phyloP scores from a whole-genome alignment of 2,888 invertebrate species.

The Erebia ligea region DNA sequence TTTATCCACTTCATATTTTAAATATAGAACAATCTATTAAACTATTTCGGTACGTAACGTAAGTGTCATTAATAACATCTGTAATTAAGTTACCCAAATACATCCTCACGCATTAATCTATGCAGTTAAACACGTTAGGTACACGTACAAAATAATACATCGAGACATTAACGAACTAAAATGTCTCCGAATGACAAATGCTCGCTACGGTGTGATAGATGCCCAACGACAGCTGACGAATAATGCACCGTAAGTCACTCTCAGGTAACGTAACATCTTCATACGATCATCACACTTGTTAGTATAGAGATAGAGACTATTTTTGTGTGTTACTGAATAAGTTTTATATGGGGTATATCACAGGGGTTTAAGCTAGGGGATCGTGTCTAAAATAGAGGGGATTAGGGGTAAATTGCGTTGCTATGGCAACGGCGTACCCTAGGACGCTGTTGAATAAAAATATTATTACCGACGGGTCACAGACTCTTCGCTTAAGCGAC shows the following conservation, averaged over 20 bases:
- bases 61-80: not conserved
- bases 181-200: slow-evolving; percentile 39
- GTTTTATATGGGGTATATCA: slow-evolving; percentile 37
- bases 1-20: not conserved
- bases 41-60: not conserved
- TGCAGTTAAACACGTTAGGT: slow-evolving; percentile 1
- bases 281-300: slow-evolving; percentile 47
- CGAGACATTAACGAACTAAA: slow-evolving; percentile 34
- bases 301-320: not conserved
- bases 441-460: slow-evolving; percentile 62
- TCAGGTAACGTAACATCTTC: slow-evolving; percentile 23
- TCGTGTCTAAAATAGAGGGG: slow-evolving; percentile 72
- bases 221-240: slow-evolving; percentile 42
- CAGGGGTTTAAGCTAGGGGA: slow-evolving; percentile 59
- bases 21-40: not conserved
- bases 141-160: slow-evolving; percentile 25
- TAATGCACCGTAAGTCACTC: slow-evolving; percentile 30
- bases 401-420: slow-evolving; percentile 71
- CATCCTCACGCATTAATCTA: slow-evolving; percentile 16
- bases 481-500: not conserved
- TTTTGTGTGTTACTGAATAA: slow-evolving; percentile 43
- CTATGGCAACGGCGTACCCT: slow-evolving; percentile 60
- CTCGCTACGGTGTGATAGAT: slow-evolving; percentile 58
- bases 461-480: slow-evolving; percentile 35
- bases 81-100: slow-evolving; percentile 17